Evolutionary conservation across 2,113 vertebrate genomes (phyloP), one percentile per base, ranked within the genome.

Genomic region (Aramus guarauna): DNA sequence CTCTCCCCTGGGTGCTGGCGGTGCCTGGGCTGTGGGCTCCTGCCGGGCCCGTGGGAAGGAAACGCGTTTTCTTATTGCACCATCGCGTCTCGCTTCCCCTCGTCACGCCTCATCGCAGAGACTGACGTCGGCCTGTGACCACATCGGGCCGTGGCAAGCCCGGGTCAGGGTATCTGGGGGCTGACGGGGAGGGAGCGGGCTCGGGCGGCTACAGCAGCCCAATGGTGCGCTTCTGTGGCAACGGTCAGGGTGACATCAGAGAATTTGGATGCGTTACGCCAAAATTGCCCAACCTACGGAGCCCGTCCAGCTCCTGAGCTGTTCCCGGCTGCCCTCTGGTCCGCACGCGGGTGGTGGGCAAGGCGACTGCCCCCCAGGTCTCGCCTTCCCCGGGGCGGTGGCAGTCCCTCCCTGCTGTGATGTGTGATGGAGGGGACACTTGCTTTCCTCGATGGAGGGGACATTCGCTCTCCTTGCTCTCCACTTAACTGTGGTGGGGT

Each of bases 191-290:
- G 36, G n/a, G 80, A 8, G 2, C 52, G 73, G 32, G 58, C 80
- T 11, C 27, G 7, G 27, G 47, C 20, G 9, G 41, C 15, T 5
- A 5, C 7, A 4, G 53, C 45, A 22, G 50, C 45, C 32, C 36
- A 2, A 0, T 0, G 18, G 23, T 14, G 63, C 20, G 3, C 19
- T 12, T 15, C 22, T 12, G 32, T 9, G 56, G 16, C 37, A 9
- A 15, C 12, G 55, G 14, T 23, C 29, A 1, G 45, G 15, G 45
- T 1, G 12, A 8, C 26, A 30, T 5, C 1, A 43, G 68, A 12
- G 29, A 5, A 32, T 60, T 41, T 3, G 47, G 47, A 3, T 22
- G 59, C 5, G 19, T 24, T 30, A 17, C 26, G 23, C 19, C 32
- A 7, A 29, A 12, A 26, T 11, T 9, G 89, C 27, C 43, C 64